A percentile compares a stretch with the other conserved stretches of the same genome.
Conservation (phyloP, 2,888 invertebrate species). For the Leucophenga maculata region DNA sequence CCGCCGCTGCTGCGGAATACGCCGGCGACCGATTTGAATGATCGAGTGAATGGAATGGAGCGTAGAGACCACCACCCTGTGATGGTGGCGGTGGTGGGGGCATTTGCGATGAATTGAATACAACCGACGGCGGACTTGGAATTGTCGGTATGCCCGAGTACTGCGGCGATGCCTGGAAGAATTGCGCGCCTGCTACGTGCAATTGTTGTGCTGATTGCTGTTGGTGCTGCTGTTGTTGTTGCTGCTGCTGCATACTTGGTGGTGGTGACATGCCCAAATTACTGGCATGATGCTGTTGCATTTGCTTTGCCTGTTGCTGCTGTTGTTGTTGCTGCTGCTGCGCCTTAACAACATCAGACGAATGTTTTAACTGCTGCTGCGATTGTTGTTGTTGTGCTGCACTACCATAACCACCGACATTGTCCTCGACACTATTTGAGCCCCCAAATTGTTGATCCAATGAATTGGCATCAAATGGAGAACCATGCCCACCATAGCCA, state of each 20-base stretch:
- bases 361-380: conserved; percentile 46
- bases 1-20: conserved; percentile 79
- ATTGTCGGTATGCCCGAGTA: conserved; percentile 88
- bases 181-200: conserved; percentile 71
- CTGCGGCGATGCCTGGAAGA: conserved; percentile 80
- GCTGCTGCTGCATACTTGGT: conserved; percentile 79
- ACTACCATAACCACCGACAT: conserved; percentile 73
- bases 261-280: conserved; percentile 73
- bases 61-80: conserved; percentile 84
- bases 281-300: conserved; percentile 74
- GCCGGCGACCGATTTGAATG: conserved; percentile 84
- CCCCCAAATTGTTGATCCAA: conserved; percentile 73
- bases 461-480: conserved; percentile 71
- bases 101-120: conserved; percentile 85
- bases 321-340: conserved; percentile 73
- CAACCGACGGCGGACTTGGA: conserved; percentile 85
- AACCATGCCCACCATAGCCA: conserved; percentile 60
- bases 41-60: conserved; percentile 82
- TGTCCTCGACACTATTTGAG: conserved; percentile 42
- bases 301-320: conserved; percentile 75
- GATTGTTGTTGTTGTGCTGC: conserved; percentile 61
- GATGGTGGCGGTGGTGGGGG: conserved; percentile 76
- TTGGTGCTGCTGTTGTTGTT: conserved; percentile 73
- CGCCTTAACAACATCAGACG: conserved; percentile 69
- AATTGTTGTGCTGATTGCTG: conserved; percentile 63